Evolutionary conservation across 2,113 vertebrate species (phyloP).

Genomic region (Rutilus rutilus): DNA sequence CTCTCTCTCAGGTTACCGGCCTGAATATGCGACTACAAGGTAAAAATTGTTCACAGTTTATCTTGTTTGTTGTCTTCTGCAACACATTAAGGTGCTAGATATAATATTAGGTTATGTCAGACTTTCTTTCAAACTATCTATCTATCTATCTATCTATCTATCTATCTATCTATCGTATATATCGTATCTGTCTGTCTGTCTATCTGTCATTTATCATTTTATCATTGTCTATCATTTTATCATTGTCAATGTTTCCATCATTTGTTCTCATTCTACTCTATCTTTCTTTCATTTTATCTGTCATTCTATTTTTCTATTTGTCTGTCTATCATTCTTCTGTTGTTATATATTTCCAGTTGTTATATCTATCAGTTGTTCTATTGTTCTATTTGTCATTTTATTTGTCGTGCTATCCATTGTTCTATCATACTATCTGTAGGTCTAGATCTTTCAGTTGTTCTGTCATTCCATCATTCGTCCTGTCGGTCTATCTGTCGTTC

Average conservation of each 20-base stretch:
- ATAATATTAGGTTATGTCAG: not conserved
- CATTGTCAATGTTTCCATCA: not conserved
- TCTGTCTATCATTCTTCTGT: not conserved
- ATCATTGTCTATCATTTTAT: not conserved
- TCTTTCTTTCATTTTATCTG: not conserved
- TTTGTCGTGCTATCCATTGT: not conserved
- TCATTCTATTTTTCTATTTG: not conserved
- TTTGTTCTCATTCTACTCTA: not conserved
- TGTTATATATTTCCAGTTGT: not conserved
- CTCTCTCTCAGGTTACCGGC: constrained; percentile 86
- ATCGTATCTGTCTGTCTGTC: not conserved
- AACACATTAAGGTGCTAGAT: not conserved
- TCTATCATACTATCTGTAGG: not conserved
- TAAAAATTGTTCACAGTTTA: constrained; percentile 68
- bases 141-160: not conserved
- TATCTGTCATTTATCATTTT: not conserved
- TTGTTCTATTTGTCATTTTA: not conserved
- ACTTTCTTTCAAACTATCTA: not conserved
- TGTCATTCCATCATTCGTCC: not conserved
- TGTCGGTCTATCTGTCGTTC: not conserved
- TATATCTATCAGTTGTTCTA: not conserved
- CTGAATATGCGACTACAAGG: constrained; percentile 98
- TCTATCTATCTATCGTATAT: not conserved
- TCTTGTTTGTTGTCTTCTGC: not conserved
- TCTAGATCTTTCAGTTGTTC: not conserved